Base-by-base conservation (phyloP, 2,888 invertebrate genomes). In the Spicauda simplicius region DNA sequence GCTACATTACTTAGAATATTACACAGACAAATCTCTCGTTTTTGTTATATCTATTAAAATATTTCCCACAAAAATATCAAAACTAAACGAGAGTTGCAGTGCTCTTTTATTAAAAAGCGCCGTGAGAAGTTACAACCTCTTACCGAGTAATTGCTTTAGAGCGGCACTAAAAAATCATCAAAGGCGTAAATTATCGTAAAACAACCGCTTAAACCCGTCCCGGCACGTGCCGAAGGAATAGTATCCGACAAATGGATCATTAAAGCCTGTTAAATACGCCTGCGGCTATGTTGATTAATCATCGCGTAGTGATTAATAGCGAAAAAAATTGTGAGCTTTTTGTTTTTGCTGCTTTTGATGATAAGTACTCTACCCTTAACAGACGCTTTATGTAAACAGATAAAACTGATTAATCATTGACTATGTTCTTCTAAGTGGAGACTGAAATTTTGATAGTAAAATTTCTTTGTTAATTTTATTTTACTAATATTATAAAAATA, bases 191-290 rank as follows among this genome's bases (percentile, higher is more conserved):
- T 82, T 76, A 81, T 79, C 76, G 77, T 78, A 73, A 77, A 78
- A 76, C 80, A 76, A 76, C 73, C 73, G 82, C 79, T 84, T 82
- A 82, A 86, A 81, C 72, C 84, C 84, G 72, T 85, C 83, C 85
- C 73, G 80, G 80, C 83, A 81, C 82, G 82, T 80, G 83, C 80
- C 79, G 78, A 81, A 84, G 81, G 82, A 86, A 83, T 80, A 84
- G 82, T 79, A 83, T 83, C 84, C 83, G 77, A 85, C 86, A 87
- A 87, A 85, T 83, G 87, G 80, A 88, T 88, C 88, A 88, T 90
- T 90, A 88, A 86, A 85, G 83, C 80, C 84, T 80, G 77, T 87
- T 81, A 85, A 89, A 86, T 83, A 79, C 77, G 80, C 83, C 85
- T 82, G 81, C 83, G 83, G 84, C 83, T 78, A 76, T 75, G 76